Base-by-base conservation (phyloP, 2,113 vertebrate species). In the Pandion haliaetus region DNA sequence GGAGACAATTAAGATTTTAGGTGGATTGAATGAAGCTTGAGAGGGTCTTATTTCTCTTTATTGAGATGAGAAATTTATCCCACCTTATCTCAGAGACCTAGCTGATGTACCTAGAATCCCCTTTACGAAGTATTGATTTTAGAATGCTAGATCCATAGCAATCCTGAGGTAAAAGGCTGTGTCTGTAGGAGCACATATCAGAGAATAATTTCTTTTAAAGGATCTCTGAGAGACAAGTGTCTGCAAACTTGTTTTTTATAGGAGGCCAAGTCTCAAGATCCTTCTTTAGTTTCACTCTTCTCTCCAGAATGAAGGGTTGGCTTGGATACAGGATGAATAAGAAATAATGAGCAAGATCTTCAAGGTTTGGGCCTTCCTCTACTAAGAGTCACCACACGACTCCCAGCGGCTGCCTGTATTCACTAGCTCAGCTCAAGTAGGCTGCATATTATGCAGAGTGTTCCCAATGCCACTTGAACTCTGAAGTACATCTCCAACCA, bases 401-500 rank as follows among this genome's bases (percentile, higher is more conserved):
- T 90, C 73, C 34, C 79, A 71, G 79, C 6, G 6, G 63, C 67
- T 72, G 66, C 61, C 5, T 28, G 32, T 38, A 74, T 52, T 40
- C 85, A 42, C 16, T 25, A 57, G 80, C 88, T 84, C 83, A 82
- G 95, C 57, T 97, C 83, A 95, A 97, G 92, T 85, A 77, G 73
- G 65, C 80, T 96, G 69, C 63, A 49, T 54, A 82, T 92, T 94
- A 90, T 78, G 66, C 62, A 70, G 49, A 95, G 86, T 52, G 89
- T 47, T 94, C 74, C 95, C 87, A 78, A 17, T 67, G 83, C 86
- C 95, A 88, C 91, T 97, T 95, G 90, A 94, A 87, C 84, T 78
- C 79, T 96, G 71, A 95, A 95, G 88, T 91, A 55, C 36, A 73
- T 87, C 91, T 93, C 83, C 77, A 93, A 16, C 28, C 38, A 61